Conservation (phyloP, 2,113 vertebrate species). For the Globicephala melas region DNA sequence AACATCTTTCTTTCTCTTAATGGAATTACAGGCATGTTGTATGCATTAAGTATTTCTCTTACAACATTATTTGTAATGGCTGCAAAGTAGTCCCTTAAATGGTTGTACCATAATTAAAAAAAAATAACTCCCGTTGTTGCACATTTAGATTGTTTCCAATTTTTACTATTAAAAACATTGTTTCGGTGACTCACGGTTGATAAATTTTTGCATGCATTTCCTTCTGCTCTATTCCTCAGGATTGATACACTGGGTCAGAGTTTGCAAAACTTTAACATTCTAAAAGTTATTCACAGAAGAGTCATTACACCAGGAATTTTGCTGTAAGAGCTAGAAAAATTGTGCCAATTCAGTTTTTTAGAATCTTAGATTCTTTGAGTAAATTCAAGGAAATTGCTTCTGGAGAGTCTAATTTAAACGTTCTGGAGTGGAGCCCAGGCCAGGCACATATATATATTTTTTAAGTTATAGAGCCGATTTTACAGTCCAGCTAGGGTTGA, state of each 20-base stretch:
- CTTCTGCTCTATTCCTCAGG: not conserved
- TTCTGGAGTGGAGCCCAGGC: not conserved
- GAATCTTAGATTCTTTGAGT: constrained; percentile 38
- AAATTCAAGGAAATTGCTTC: constrained; percentile 51
- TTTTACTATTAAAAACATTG: not conserved
- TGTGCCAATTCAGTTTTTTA: not conserved
- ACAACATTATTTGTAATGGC: not conserved
- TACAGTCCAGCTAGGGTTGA: not conserved
- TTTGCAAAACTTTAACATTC: constrained; percentile 18
- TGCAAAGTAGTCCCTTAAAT: not conserved
- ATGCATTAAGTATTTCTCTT: not conserved
- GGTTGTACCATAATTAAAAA: not conserved
- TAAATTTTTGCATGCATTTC: not conserved
- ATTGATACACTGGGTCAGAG: not conserved
- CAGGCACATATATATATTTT: not conserved
- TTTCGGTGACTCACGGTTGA: not conserved
- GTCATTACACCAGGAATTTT: constrained; percentile 19
- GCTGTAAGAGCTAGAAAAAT: constrained; percentile 6
- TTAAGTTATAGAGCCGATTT: not conserved
- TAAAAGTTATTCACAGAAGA: not conserved
- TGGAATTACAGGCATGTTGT: not conserved
- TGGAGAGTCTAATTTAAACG: constrained; percentile 26
- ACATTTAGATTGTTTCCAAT: not conserved
- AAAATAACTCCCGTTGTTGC: not conserved
- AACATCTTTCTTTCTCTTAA: not conserved